Evolutionary conservation across 2,113 vertebrate species (phyloP).

Genomic region (Hiodon tergisus): DNA sequence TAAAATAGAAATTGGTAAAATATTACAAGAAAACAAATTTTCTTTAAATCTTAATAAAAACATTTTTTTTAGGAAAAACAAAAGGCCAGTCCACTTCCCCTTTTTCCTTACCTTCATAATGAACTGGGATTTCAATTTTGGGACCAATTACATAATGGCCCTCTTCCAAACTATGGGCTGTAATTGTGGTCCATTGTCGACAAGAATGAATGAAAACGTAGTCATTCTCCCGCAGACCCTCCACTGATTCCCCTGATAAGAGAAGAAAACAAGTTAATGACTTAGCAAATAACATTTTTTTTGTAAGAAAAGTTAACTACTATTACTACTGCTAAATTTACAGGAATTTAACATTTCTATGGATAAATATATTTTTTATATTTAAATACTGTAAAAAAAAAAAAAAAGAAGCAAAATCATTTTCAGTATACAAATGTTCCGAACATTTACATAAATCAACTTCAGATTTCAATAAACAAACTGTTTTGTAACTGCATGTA

Average conservation of each 20-base stretch:
- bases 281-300: too few relatives aligned
- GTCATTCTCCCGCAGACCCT: slow-evolving; percentile 91
- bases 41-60: not conserved
- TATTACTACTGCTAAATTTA: too few relatives aligned
- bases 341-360: too few relatives aligned
- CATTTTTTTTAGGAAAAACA: slow-evolving; percentile 26
- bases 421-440: too few relatives aligned
- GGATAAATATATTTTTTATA: too few relatives aligned
- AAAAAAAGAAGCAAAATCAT: too few relatives aligned
- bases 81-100: slow-evolving; percentile 26
- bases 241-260: slow-evolving; percentile 79
- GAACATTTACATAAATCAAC: too few relatives aligned
- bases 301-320: too few relatives aligned
- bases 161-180: slow-evolving; percentile 96
- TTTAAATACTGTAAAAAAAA: too few relatives aligned
- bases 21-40: not conserved
- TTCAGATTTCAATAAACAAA: too few relatives aligned
- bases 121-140: slow-evolving; percentile 98
- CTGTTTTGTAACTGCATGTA: too few relatives aligned
- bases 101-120: slow-evolving; percentile 85
- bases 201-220: slow-evolving; percentile 96
- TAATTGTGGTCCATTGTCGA: slow-evolving; percentile 97
- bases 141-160: slow-evolving; percentile 98
- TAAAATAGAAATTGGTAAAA: slow-evolving; percentile 26
- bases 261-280: slow-evolving; percentile 25